Conservation (phyloP, 2,888 invertebrate genomes). For the Molanna angustata region DNA sequence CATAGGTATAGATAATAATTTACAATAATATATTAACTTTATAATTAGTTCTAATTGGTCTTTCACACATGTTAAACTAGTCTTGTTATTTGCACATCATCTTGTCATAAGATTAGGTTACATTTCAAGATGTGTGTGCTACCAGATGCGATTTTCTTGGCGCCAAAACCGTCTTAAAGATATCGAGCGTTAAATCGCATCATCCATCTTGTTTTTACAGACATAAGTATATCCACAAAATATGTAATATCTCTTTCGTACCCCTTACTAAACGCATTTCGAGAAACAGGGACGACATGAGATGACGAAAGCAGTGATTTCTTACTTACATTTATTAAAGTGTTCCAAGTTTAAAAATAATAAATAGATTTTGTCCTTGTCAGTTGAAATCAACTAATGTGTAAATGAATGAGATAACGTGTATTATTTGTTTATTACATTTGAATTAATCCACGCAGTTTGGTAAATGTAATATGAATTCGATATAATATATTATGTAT, state of each 20-base stretch:
- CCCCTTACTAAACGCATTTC: too few relatives aligned
- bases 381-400: background rate
- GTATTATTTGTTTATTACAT: too few relatives aligned
- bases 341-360: constrained; percentile 16
- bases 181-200: constrained; percentile 9
- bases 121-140: constrained; percentile 5
- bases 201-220: background rate
- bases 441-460: constrained; percentile 11
- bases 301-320: too few relatives aligned
- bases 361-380: constrained; percentile 9
- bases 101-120: background rate
- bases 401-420: constrained; percentile 5
- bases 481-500: constrained; percentile 6
- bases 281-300: background rate
- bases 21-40: too few relatives aligned
- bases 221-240: too few relatives aligned
- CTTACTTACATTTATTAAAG: constrained; percentile 17
- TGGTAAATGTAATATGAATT: constrained; percentile 10
- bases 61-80: background rate
- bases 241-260: too few relatives aligned
- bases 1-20: too few relatives aligned
- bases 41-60: background rate
- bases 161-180: constrained; percentile 9
- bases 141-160: constrained; percentile 15
- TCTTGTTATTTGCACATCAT: background rate